Percentiles rank a stretch among this genome's conserved stretches.
phyloP scores from a whole-genome alignment of 2,888 invertebrate species.

The Ptychoptera albimana region DNA sequence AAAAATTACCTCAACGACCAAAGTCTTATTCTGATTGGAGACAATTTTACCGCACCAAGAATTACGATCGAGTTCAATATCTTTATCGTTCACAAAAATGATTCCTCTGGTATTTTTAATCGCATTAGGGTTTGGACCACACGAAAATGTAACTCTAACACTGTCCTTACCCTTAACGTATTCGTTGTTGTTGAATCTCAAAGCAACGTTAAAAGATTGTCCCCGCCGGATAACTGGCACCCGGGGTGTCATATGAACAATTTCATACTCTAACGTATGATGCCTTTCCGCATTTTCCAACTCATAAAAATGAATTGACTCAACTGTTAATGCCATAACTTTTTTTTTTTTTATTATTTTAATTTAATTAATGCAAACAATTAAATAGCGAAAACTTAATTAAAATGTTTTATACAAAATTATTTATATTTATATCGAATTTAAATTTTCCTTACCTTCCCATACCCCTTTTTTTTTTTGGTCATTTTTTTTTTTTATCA shows the following conservation, averaged over 20 bases:
- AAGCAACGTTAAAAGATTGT: conserved; percentile 49
- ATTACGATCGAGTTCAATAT: conserved; percentile 16
- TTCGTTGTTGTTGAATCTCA: conserved; percentile 42
- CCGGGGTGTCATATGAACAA: conserved; percentile 46
- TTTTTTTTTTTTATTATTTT: too few species aligned
- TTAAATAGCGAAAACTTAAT: too few species aligned
- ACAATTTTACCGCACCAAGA: conserved; percentile 24
- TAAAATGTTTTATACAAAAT: too few species aligned
- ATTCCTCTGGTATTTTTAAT: conserved; percentile 39
- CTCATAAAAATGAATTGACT: conserved; percentile 46
- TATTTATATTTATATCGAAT: too few species aligned
- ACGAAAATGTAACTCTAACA: conserved; percentile 48
- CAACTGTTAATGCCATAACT: conserved; percentile 38
- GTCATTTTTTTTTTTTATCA: too few species aligned
- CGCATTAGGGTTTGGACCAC: conserved; percentile 33
- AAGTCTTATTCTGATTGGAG: conserved; percentile 19
- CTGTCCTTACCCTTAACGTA: conserved; percentile 44
- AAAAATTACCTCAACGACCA: conserved; percentile 27
- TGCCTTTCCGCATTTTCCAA: conserved; percentile 51
- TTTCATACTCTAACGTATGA: conserved; percentile 51
- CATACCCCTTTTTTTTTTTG: too few species aligned
- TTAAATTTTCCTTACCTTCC: too few species aligned
- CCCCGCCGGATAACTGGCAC: conserved; percentile 55
- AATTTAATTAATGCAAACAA: too few species aligned
- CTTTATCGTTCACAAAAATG: conserved; percentile 16